Evolutionary conservation across 2,888 invertebrate genomes (phyloP).

Genomic region (Caenorhabditis macrosperma): DNA sequence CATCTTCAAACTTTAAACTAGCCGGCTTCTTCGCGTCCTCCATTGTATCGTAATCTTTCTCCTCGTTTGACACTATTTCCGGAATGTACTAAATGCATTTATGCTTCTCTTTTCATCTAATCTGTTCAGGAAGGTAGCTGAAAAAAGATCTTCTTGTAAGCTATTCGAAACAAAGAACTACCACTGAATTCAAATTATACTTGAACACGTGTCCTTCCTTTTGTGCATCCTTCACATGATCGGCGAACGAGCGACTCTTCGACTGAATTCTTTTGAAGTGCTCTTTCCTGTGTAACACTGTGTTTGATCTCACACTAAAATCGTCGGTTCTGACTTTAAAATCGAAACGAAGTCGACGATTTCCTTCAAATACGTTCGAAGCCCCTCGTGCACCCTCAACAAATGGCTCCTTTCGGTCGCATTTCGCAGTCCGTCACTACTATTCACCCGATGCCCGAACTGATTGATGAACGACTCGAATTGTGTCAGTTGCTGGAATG

Average conservation of each 20-base stretch:
- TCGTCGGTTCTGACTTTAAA: conserved; percentile 47
- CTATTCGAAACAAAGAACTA: too few species aligned
- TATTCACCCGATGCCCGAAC: conserved; percentile 41
- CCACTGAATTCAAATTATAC: conserved; percentile 34
- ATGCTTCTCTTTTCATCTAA: conserved; percentile 28
- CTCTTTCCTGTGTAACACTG: conserved; percentile 33
- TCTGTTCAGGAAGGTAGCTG: conserved; percentile 18
- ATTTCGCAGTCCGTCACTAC: conserved; percentile 48
- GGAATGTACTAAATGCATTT: conserved; percentile 27
- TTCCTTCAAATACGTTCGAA: conserved; percentile 51
- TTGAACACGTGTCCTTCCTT: conserved; percentile 45
- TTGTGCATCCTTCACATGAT: conserved; percentile 30
- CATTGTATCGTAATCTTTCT: conserved; percentile 28
- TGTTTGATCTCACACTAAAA: too few species aligned
- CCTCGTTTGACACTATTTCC: not conserved
- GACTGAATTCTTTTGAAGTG: conserved; percentile 44
- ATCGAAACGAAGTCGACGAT: conserved; percentile 30
- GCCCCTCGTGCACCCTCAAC: conserved; percentile 47
- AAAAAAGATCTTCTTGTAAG: too few species aligned
- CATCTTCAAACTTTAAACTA: too few species aligned
- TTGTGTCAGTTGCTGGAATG: conserved; percentile 44
- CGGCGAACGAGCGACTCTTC: conserved; percentile 34
- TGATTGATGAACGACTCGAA: conserved; percentile 52
- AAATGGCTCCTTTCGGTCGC: conserved; percentile 51
- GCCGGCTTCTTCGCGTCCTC: conserved; percentile 3